Evolutionary conservation across 2,888 invertebrate genomes (phyloP), one percentile per base, ranked within the genome.

Genomic region (Allolobophora icterica): DNA sequence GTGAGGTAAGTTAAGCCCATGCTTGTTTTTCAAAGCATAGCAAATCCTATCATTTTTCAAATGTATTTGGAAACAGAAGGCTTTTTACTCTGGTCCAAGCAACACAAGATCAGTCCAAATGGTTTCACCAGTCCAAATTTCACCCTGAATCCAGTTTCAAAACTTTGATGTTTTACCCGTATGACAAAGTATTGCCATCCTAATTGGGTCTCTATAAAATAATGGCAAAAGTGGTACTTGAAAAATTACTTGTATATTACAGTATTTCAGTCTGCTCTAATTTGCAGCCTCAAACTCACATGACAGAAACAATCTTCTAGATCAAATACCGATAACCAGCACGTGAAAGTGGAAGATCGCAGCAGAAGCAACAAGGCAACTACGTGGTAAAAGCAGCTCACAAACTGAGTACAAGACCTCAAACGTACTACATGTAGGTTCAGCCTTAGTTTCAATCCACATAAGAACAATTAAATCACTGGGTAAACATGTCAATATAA

Each of bases 331-430:
- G 52, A 52, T 52, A 52, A 4, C 71, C 71, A 71, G 71, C 71
- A 5, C 1, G n/a, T n/a, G n/a, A 71, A 71, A 71, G 71, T 71
- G 71, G 71, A 71, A n/a, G 71, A 30, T n/a, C 30, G 71, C 71
- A 71, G n/a, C 71, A n/a, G n/a, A 71, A 71, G 71, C 71, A n/a
- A 71, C 71, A n/a, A 71, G 30, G 71, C 71, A 71, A n/a, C 71
- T 71, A 71, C 17, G 71, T 71, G 71, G 71, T n/a, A 71, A 71
- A 52, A n/a, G 71, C 71, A 71, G 71, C 71, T n/a, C 30, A 71
- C 71, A 71, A 71, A 71, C 8, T 71, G 8, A n/a, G 71, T 6
- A 52, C 21, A 71, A 71, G 71, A 71, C 8, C 30, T 30, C n/a
- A n/a, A 71, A 71, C n/a, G 71, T 8, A 71, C 71, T n/a, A 19